Conservation (phyloP, 2,113 vertebrate genomes). For the Colaptes auratus region DNA sequence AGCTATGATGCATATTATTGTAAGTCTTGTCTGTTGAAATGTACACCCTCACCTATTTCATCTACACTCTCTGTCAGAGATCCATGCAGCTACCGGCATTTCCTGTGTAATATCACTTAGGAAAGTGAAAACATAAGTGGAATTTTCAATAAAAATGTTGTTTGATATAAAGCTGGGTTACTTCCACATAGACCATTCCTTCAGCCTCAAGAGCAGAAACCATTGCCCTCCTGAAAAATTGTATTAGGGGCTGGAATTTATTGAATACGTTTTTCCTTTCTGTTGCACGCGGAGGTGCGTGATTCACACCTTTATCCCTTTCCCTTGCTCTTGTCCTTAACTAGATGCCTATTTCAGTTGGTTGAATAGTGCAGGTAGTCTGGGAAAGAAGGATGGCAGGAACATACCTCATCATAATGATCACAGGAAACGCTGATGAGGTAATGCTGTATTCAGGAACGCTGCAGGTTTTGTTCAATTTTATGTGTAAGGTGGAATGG, state of each 20-base stretch:
- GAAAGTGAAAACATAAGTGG: constrained; percentile 62
- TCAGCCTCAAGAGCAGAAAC: constrained; percentile 4
- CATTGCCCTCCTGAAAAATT: background rate
- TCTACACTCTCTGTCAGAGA: constrained; percentile 17
- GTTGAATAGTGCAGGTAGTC: background rate
- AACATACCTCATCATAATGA: background rate
- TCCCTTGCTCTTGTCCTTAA: background rate
- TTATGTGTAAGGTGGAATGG: background rate
- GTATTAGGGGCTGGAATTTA: background rate
- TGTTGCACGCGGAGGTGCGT: background rate
- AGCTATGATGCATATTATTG: constrained; percentile 10
- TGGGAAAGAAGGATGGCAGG: background rate
- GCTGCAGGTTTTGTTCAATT: background rate
- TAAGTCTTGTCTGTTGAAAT: constrained; percentile 34
- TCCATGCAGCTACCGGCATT: constrained; percentile 41
- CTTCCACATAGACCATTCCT: background rate
- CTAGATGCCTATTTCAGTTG: background rate
- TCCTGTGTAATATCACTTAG: constrained; percentile 56
- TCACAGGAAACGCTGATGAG: background rate
- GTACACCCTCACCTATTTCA: constrained; percentile 37
- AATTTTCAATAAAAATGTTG: constrained; percentile 61
- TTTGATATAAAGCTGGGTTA: background rate
- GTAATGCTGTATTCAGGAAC: background rate
- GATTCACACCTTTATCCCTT: background rate
- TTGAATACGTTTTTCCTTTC: background rate